Conservation (phyloP, 1,140 invertebrate species). For the Zaprionus kolodkinae region DNA sequence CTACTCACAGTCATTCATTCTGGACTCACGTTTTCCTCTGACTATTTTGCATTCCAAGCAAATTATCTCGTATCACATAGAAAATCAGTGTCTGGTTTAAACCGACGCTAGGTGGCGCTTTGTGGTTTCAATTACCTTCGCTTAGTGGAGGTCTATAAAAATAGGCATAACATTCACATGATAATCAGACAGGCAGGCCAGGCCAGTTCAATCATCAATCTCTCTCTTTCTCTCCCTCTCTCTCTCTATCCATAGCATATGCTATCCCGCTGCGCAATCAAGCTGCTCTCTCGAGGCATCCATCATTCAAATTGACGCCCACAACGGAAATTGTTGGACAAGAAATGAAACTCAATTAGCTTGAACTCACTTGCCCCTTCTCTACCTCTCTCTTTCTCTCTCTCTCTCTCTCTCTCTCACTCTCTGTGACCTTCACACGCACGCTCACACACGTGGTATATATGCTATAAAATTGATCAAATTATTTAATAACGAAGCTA, state of each 20-base stretch:
- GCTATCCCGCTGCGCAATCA: background rate
- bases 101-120: conserved; percentile 51
- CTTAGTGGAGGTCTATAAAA: background rate
- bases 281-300: background rate
- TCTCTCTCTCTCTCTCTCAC: background rate
- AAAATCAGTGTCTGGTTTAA: conserved; percentile 37
- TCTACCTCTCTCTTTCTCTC: background rate
- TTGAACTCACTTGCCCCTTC: conserved; percentile 19
- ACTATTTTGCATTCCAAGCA: background rate
- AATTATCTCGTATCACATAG: conserved; percentile 1
- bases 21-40: background rate
- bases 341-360: conserved; percentile 40
- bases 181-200: background rate
- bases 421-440: conserved; percentile 23
- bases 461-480: conserved; percentile 24
- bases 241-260: background rate
- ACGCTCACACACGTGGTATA: conserved; percentile 15
- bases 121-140: conserved; percentile 55
- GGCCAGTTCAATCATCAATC: conserved; percentile 7
- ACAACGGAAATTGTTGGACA: conserved; percentile 33
- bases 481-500: conserved; percentile 4
- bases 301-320: conserved; percentile 42
- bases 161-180: conserved; percentile 3
- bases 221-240: background rate
- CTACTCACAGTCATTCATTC: background rate